phyloP scores from a whole-genome alignment of 2,113 vertebrate genomes.

The Gorsachius goisagi region DNA sequence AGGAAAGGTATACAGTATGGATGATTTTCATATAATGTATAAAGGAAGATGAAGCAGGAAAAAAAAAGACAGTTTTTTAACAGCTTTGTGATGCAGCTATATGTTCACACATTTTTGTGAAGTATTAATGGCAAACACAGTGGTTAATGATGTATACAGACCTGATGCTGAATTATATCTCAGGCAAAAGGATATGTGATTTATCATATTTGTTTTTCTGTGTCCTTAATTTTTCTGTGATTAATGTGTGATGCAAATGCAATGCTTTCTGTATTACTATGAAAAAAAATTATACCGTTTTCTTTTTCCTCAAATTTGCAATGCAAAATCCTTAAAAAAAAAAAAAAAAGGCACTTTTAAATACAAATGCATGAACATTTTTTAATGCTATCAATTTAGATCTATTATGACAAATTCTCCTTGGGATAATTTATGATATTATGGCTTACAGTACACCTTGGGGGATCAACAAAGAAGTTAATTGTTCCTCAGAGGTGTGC shows the following conservation, averaged over 20 bases:
- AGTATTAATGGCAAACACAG: not conserved
- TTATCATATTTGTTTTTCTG: constrained; percentile 36
- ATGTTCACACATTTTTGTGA: not conserved
- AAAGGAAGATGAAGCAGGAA: not conserved
- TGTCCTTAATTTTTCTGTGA: constrained; percentile 23
- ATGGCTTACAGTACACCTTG: not conserved
- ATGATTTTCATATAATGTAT: not conserved
- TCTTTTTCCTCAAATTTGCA: not conserved
- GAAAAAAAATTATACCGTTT: not conserved
- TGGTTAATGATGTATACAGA: not conserved
- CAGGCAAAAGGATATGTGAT: not conserved
- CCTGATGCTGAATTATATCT: not conserved
- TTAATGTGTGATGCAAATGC: constrained; percentile 19
- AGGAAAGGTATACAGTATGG: not conserved
- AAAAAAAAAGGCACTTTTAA: not conserved
- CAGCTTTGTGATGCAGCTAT: not conserved
- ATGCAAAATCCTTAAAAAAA: not conserved
- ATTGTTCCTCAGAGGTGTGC: constrained; percentile 31
- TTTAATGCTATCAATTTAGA: not conserved
- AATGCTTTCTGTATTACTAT: not conserved
- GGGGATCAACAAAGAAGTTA: constrained; percentile 31
- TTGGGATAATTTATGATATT: constrained; percentile 32
- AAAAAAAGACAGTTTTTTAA: not conserved
- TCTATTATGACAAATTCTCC: constrained; percentile 5
- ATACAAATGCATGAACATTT: not conserved